These are phyloP conservation scores for Lates japonicus DNA, from an alignment of 2,797 vertebrate species.

Conservation along the genomic window DNA sequence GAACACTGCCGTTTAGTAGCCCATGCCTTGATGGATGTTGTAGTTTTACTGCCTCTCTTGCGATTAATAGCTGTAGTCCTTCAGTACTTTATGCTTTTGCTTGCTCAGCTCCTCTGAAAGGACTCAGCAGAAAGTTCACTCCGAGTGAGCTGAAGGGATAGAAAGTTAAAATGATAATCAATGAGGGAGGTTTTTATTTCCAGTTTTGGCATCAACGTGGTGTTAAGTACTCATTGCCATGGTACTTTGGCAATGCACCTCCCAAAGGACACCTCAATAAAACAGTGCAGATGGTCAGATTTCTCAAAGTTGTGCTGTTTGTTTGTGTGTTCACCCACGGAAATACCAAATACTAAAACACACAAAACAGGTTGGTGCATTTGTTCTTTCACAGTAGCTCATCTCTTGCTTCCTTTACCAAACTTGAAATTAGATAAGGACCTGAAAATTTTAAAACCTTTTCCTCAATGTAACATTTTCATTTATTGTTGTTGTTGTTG, in stretches of 20 bases:
- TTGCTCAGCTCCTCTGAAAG: conserved; percentile 49
- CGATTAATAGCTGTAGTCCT: conserved; percentile 33
- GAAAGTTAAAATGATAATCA: conserved; percentile 1
- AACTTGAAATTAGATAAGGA: background rate
- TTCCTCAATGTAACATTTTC: too few relatives aligned
- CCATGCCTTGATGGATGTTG: conserved; percentile 41
- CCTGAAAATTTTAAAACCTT: background rate
- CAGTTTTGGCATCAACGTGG: background rate
- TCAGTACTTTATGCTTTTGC: conserved; percentile 14
- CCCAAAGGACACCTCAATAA: background rate
- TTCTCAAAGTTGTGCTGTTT: background rate
- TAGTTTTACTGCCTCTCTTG: conserved; percentile 43
- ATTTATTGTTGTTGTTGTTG: background rate
- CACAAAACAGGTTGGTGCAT: too few relatives aligned
- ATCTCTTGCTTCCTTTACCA: background rate
- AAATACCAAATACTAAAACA: background rate
- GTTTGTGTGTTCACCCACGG: background rate
- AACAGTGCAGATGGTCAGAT: background rate
- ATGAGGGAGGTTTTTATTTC: background rate
- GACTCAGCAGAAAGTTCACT: conserved; percentile 18
- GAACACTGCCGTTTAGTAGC: conserved; percentile 17
- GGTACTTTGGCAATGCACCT: background rate
- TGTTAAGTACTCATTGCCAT: background rate
- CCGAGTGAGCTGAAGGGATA: background rate
- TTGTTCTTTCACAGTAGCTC: background rate